These are phyloP conservation scores for Drosophila emarginata DNA, from an alignment of 2,888 invertebrate species.

Conservation along the genomic window DNA sequence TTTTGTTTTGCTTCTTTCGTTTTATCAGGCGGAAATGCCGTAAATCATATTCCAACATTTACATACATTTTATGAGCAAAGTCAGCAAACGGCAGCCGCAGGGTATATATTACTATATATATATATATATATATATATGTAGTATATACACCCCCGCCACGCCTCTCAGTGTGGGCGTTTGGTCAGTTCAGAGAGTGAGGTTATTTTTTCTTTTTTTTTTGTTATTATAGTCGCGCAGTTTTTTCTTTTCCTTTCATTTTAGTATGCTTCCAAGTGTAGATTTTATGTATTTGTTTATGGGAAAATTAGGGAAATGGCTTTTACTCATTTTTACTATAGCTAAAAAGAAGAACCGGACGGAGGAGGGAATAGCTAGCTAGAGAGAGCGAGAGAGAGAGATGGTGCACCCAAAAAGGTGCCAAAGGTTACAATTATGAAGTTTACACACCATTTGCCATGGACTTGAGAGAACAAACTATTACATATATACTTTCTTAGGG, in stretches of 20 bases:
- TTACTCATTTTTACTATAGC: constrained; percentile 57
- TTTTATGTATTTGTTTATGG: constrained; percentile 80
- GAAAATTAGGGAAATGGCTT: constrained; percentile 79
- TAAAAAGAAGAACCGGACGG: neutral
- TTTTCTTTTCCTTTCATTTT: constrained; percentile 36
- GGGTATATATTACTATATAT: constrained; percentile 17
- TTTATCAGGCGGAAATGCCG: constrained; percentile 62
- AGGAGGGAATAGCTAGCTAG: no score
- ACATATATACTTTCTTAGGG: constrained; percentile 14
- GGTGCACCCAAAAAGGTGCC: constrained; percentile 55
- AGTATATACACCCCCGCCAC: constrained; percentile 32
- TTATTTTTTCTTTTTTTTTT: constrained; percentile 15
- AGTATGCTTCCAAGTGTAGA: constrained; percentile 76
- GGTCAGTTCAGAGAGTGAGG: constrained; percentile 4
- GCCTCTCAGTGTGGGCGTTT: constrained; percentile 26
- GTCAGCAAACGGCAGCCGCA: constrained; percentile 42
- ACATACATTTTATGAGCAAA: constrained; percentile 74
- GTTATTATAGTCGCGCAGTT: constrained; percentile 24
- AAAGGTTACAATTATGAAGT: constrained; percentile 78
- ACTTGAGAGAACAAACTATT: constrained; percentile 18
- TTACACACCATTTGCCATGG: constrained; percentile 71
- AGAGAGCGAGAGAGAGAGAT: neutral
- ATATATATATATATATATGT: constrained; percentile 37
- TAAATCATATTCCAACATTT: constrained; percentile 76
- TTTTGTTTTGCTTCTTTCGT: constrained; percentile 1